Evolutionary conservation across 2,888 invertebrate genomes (phyloP), one percentile per base, ranked within the genome.

Genomic region (Tyria jacobaeae): DNA sequence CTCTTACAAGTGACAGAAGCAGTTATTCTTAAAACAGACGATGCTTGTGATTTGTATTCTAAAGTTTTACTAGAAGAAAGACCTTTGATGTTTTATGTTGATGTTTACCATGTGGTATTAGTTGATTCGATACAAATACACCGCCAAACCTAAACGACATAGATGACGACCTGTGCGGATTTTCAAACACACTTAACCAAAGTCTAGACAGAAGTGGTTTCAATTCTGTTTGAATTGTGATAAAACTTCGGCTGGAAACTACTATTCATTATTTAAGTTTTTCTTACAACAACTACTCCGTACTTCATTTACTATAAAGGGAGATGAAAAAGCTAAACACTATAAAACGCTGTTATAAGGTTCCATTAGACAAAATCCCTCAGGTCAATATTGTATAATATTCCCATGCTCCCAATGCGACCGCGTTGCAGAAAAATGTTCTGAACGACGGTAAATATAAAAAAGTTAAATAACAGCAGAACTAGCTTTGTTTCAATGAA

Each of bases 401-500:
- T 60, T 56, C 52, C 27, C 44, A 51, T 59, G 51, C 44, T 54
- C 51, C 41, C 34, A 31, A 14, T 15, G 48, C 34, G 14, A 35
- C 49, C 27, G 48, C 24, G 12, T n/a, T n/a, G 25, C 31, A 35
- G 54, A 44, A 58, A 57, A 62, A 35, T 54, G 24, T 49, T 34
- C 10, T n/a, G 3, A 50, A 27, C 17, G 50, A 49, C 47, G 31
- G 60, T 37, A 56, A 60, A 59, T 49, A 48, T 56, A 52, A 31
- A n/a, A 52, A 59, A 56, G 51, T 64, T 60, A 56, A 59, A 59
- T 56, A 56, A 60, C 52, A 14, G 41, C 15, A n/a, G 35, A 47
- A 60, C 59, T 60, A 64, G 59, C 60, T 64, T 64, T 34, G 15
- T 56, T 60, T 51, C 58, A 56, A 62, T 62, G 54, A 64, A 56